Conservation (phyloP, 2,888 invertebrate species). For the Myopa testacea region DNA sequence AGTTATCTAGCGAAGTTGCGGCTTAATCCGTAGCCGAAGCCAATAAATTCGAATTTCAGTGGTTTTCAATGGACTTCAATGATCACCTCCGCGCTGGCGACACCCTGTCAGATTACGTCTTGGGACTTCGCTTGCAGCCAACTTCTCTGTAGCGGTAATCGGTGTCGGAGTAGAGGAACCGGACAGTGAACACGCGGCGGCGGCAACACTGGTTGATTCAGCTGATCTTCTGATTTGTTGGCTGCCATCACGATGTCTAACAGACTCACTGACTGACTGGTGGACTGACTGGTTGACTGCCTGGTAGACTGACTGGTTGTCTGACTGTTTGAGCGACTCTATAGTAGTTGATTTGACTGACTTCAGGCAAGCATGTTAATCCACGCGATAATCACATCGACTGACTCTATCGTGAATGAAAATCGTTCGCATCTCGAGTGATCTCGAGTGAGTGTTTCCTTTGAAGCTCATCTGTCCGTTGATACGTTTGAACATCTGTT, state of each 20-base stretch:
- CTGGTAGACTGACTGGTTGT: not conserved
- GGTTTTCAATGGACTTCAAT: constrained; percentile 15
- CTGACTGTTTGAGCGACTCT: not conserved
- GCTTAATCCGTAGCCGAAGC: too few species aligned
- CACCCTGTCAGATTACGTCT: constrained; percentile 23
- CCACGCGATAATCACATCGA: constrained; percentile 11
- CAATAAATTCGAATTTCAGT: constrained; percentile 12
- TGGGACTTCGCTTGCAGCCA: too few species aligned
- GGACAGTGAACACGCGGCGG: too few species aligned
- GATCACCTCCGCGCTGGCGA: constrained; percentile 16
- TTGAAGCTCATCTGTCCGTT: constrained; percentile 6
- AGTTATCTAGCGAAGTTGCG: not conserved
- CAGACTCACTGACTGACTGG: not conserved
- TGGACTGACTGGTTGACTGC: not conserved
- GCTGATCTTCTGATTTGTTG: not conserved
- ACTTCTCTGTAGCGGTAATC: not conserved
- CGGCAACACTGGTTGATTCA: not conserved
- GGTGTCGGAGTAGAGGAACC: not conserved
- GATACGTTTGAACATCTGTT: not conserved
- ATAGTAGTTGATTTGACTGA: not conserved
- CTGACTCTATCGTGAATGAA: constrained; percentile 1
- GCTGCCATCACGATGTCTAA: not conserved
- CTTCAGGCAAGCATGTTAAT: constrained; percentile 8
- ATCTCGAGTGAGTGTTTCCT: not conserved
- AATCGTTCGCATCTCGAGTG: not conserved